phyloP scores from a whole-genome alignment of 2,888 invertebrate species.

The Agrochola litura region DNA sequence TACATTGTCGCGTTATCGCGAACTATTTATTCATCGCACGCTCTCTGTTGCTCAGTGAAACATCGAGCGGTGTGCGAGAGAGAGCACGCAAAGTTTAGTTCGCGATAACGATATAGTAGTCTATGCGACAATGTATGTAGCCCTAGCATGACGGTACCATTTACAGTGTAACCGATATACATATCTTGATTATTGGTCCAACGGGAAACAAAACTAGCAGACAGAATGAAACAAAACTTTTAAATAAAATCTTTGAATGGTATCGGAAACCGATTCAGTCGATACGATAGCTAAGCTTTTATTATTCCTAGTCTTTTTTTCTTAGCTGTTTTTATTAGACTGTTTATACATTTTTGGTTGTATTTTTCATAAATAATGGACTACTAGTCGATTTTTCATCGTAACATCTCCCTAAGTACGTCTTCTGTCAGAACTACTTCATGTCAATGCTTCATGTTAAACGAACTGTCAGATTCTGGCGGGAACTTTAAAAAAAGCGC shows the following conservation, averaged over 20 bases:
- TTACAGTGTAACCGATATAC: not conserved
- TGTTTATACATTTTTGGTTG: not conserved
- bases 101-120: too few relatives aligned
- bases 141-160: not conserved
- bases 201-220: not conserved
- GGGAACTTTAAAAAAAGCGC: too few relatives aligned
- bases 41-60: too few relatives aligned
- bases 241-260: not conserved
- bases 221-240: not conserved
- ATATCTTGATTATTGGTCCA: not conserved
- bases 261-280: not conserved
- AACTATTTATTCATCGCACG: too few relatives aligned
- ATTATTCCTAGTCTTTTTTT: not conserved
- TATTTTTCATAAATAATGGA: too few relatives aligned
- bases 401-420: not conserved
- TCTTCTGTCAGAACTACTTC: too few relatives aligned
- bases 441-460: too few relatives aligned
- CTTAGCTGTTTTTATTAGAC: not conserved
- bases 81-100: too few relatives aligned
- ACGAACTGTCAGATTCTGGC: too few relatives aligned
- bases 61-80: too few relatives aligned
- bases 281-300: not conserved
- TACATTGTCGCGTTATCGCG: too few relatives aligned
- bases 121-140: too few relatives aligned
- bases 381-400: constrained; percentile 3